phyloP scores from a whole-genome alignment of 2,113 vertebrate species.

The Salvelinus namaycush region DNA sequence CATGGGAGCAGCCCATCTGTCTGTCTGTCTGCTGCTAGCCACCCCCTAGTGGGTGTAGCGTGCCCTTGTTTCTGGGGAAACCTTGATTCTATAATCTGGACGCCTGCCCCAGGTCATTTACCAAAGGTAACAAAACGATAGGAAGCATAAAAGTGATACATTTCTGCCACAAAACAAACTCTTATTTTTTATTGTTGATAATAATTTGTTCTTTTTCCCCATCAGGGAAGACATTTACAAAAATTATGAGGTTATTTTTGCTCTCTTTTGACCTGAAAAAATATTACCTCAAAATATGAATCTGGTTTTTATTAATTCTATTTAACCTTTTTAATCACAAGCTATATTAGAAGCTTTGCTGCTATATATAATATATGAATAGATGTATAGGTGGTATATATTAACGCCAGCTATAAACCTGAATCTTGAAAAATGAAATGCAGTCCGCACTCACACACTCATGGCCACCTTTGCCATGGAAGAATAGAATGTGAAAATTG shows the following conservation, averaged over 20 bases:
- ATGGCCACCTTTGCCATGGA: conserved; percentile 80
- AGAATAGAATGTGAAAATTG: conserved; percentile 83
- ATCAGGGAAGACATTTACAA: conserved; percentile 70
- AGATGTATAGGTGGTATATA: conserved; percentile 86
- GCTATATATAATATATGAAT: conserved; percentile 82
- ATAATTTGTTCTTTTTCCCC: conserved; percentile 84
- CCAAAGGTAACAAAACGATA: conserved; percentile 96
- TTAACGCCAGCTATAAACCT: conserved; percentile 92
- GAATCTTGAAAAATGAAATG: conserved; percentile 81
- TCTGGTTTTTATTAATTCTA: conserved; percentile 93
- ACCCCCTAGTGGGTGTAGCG: conserved; percentile 82
- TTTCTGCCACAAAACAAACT: conserved; percentile 85
- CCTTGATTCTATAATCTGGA: conserved; percentile 84
- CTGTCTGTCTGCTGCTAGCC: conserved; percentile 71
- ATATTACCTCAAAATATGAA: conserved; percentile 94
- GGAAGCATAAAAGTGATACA: conserved; percentile 80
- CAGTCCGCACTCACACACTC: conserved; percentile 74
- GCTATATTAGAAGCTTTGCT: conserved; percentile 97
- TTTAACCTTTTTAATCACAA: conserved; percentile 92
- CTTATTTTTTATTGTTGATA: conserved; percentile 86
- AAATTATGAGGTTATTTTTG: conserved; percentile 83
- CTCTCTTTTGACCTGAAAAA: conserved; percentile 91
- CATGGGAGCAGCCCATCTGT: conserved; percentile 84
- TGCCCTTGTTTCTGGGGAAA: conserved; percentile 92
- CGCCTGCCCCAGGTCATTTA: conserved; percentile 90